Conservation (phyloP, 2,113 vertebrate species). For the Rhadina sibilatrix region DNA sequence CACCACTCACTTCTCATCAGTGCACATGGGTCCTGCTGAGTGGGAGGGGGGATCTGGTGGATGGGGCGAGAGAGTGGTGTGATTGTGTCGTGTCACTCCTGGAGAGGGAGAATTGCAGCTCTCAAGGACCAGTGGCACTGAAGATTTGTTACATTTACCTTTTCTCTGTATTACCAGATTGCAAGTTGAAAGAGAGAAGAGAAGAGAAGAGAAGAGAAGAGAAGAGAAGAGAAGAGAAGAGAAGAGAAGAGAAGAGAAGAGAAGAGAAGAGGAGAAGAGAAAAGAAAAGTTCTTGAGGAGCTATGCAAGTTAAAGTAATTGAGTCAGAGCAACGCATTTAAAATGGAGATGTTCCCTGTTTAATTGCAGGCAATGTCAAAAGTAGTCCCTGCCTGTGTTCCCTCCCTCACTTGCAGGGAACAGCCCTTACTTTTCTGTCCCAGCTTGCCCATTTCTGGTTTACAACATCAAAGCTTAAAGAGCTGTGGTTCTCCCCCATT, state of each 20-base stretch:
- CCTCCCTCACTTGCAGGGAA: background rate
- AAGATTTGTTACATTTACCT: background rate
- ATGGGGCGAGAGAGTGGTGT: fast-evolving
- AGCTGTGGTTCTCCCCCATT: background rate
- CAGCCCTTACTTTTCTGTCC: background rate
- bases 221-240: background rate
- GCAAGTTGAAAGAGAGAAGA: background rate
- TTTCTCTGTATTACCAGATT: background rate
- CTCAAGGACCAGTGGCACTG: background rate
- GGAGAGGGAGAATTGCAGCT: background rate
- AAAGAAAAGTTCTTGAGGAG: background rate
- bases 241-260: background rate
- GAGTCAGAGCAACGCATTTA: background rate
- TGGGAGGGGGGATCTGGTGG: background rate
- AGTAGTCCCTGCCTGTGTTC: background rate
- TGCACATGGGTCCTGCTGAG: fast-evolving
- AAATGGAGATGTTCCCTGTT: background rate
- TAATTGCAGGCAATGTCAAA: background rate
- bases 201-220: background rate
- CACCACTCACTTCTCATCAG: fast-evolving
- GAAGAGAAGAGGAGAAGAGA: background rate
- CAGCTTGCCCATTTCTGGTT: background rate
- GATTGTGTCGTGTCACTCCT: background rate
- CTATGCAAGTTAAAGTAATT: background rate
- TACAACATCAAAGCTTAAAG: background rate